Percentiles rank a stretch among this genome's conserved stretches.
Conservation (phyloP, 2,113 vertebrate genomes). For the Xiphophorus couchianus region DNA sequence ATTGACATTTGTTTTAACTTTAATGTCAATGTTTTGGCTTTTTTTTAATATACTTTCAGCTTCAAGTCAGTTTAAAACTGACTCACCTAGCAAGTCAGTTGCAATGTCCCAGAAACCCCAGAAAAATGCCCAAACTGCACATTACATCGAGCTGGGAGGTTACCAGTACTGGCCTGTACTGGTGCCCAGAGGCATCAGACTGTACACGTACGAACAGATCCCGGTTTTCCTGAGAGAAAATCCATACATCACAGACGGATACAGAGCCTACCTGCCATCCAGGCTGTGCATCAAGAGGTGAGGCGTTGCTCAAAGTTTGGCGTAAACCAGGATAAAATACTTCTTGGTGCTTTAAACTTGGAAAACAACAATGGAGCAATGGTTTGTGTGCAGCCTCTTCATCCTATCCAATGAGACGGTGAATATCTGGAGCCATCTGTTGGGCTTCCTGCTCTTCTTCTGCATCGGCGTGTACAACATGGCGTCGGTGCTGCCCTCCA, state of each 20-base stretch:
- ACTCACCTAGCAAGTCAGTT: not conserved
- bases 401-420: slow-evolving; percentile 94
- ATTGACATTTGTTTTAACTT: too few relatives aligned
- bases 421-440: slow-evolving; percentile 95
- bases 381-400: slow-evolving; percentile 83
- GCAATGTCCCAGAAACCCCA: slow-evolving; percentile 88
- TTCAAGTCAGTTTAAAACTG: slow-evolving; percentile 16
- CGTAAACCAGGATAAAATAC: not conserved
- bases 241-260: slow-evolving; percentile 96
- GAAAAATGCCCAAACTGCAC: slow-evolving; percentile 86
- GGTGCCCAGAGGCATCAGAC: slow-evolving; percentile 89
- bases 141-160: slow-evolving; percentile 94
- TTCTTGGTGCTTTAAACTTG: not conserved
- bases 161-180: slow-evolving; percentile 96
- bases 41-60: not conserved
- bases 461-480: slow-evolving; percentile 90
- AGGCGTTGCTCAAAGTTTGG: not conserved
- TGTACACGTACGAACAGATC: slow-evolving; percentile 96
- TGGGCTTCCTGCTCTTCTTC: slow-evolving; percentile 94
- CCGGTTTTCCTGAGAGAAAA: slow-evolving; percentile 92
- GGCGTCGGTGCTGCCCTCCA: slow-evolving; percentile 84
- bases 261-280: slow-evolving; percentile 93
- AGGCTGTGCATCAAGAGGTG: slow-evolving; percentile 93
- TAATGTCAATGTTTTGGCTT: too few relatives aligned
- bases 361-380: not conserved